Percentiles rank a stretch among this genome's conserved stretches.
Conservation (phyloP, 2,797 vertebrate genomes). For the Esox masquinongy region DNA sequence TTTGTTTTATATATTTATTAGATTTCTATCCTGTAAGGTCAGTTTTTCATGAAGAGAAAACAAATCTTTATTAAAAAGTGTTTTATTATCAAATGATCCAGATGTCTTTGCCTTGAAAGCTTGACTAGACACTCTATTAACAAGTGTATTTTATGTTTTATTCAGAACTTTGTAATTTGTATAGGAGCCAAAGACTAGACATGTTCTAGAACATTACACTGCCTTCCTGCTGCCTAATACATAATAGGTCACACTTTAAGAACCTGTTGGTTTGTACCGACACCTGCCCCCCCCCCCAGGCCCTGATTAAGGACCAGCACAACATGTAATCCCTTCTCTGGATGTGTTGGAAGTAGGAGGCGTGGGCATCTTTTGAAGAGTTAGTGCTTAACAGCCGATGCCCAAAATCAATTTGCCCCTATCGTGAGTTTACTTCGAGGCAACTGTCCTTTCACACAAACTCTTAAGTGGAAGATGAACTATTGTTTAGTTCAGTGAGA, state of each 20-base stretch:
- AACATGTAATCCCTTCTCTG: slow-evolving; percentile 13
- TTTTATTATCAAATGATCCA: slow-evolving; percentile 44
- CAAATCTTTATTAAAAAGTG: slow-evolving; percentile 43
- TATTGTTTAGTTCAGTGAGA: too few relatives aligned
- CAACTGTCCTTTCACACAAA: not conserved
- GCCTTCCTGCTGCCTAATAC: slow-evolving; percentile 51
- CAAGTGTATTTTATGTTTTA: slow-evolving; percentile 37
- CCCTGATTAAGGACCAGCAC: slow-evolving; percentile 3
- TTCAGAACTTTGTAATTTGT: slow-evolving; percentile 38
- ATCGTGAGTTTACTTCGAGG: not conserved
- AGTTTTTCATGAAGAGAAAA: slow-evolving; percentile 56
- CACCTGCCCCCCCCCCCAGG: not conserved
- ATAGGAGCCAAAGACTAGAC: slow-evolving; percentile 58
- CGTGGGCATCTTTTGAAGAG: slow-evolving; percentile 8
- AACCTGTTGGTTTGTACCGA: not conserved
- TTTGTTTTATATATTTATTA: slow-evolving; percentile 74
- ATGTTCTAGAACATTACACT: slow-evolving; percentile 52
- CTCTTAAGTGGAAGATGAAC: too few relatives aligned
- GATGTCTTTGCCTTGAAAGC: slow-evolving; percentile 26
- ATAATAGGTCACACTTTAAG: slow-evolving; percentile 45
- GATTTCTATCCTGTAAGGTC: slow-evolving; percentile 69
- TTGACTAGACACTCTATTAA: slow-evolving; percentile 35
- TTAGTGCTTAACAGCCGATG: not conserved
- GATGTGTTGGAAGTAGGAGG: slow-evolving; percentile 15
- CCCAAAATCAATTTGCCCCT: not conserved